phyloP scores from a whole-genome alignment of 2,888 invertebrate genomes.

The Sinodicranocentrus sp. region DNA sequence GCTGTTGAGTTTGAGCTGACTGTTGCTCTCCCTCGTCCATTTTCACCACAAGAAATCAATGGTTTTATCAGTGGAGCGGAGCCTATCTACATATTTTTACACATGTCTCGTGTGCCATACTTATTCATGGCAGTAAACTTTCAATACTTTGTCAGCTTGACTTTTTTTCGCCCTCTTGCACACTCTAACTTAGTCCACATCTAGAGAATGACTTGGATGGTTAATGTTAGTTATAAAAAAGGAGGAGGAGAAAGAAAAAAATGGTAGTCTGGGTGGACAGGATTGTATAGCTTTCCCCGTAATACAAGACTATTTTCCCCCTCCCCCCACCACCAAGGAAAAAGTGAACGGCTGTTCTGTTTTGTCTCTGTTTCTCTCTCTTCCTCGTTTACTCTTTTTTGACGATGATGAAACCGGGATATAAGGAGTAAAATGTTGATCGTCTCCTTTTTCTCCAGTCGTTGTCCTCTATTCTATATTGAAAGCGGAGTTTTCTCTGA shows the following conservation, averaged over 20 bases:
- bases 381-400: background rate
- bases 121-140: constrained; percentile 39
- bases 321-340: constrained; percentile 17
- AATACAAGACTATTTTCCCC: constrained; percentile 14
- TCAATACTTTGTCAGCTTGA: constrained; percentile 38
- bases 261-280: too few species aligned
- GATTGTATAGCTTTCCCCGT: background rate
- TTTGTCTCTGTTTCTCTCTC: constrained; percentile 34
- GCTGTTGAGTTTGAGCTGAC: background rate
- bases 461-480: background rate
- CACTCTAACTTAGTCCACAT: too few species aligned
- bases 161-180: background rate
- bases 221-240: too few species aligned
- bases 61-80: constrained; percentile 3
- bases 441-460: background rate
- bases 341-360: constrained; percentile 66
- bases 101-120: constrained; percentile 8
- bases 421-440: constrained; percentile 18
- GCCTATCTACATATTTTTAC: constrained; percentile 17
- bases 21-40: constrained; percentile 9
- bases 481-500: background rate
- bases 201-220: too few species aligned
- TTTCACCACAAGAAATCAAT: constrained; percentile 17
- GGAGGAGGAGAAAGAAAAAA: background rate
- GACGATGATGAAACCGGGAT: constrained; percentile 27